Base-by-base conservation (phyloP, 2,888 invertebrate genomes). In the Sturmia bella region DNA sequence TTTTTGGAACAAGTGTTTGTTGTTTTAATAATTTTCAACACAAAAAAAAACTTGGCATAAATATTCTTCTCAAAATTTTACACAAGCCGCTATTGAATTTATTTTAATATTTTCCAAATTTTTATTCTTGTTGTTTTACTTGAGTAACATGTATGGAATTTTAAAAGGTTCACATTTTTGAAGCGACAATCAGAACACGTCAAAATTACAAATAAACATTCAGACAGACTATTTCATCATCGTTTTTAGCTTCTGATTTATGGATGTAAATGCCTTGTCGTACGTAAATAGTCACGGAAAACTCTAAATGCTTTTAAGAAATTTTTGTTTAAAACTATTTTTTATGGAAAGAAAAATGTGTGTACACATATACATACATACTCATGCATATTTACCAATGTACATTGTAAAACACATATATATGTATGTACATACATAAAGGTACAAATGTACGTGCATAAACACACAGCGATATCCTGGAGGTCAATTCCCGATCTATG, bases 151-250 rank as follows among this genome's bases (percentile, higher is more conserved):
- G 85, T 85, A 80, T 85, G 87, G 88, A 87, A 88, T 89, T 87
- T 88, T 88, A 88, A 88, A 88, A 88, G 89, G 88, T 88, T 89
- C 88, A 84, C 73, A 81, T 84, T 80, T 83, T 80, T 69, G 83
- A 79, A 79, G 74, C 68, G 72, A 77, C 59, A 76, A 69, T 39
- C 74, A 79, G 74, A 83, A 77, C 84, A 84, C 80, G 83, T 81
- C 80, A 83, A 57, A 68, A 54, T 48, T 54, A 72, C 80, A 72
- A 66, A 76, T 66, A 80, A 56, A 69, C 74, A 64, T 21, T 37
- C 24, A 56, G 70, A 64, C 70, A 57, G 69, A 64, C 59, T 64
- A 52, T 63, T 63, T 50, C 61, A 68, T 43, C 57, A 78, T 78
- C 15, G 48, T 64, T 59, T 78, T 76, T 70, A 52, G 69, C 78